Evolutionary conservation across 2,888 invertebrate species (phyloP), one percentile per base, ranked within the genome.

Genomic region (Sphaeridia pumilis): DNA sequence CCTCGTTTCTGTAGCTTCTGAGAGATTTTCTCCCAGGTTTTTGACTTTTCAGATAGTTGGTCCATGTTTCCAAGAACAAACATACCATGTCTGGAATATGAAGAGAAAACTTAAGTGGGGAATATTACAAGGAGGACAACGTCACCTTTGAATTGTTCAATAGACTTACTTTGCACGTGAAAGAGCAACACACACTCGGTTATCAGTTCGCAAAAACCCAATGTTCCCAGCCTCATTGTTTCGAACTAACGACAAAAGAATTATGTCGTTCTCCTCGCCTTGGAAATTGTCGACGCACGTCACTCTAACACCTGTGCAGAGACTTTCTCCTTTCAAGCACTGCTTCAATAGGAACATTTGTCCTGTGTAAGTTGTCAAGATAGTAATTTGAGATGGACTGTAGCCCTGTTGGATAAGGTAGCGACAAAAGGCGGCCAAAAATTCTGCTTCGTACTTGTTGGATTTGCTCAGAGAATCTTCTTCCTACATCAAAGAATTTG

Each of bases 231-330:
- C 74, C 41, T 70, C 68, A 70, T 85, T 86, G 67, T 81, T 86
- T 66, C 87, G 76, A 0, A 88, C 87, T 14, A 88, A 69, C 0
- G 87, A 86, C 55, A 88, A 70, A 59, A 88, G 74, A 48, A 87
- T 80, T 65, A 87, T 84, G 67, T 80, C 79, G 67, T 78, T 81
- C 73, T 86, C 87, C 66, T 85, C 81, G 0, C 87, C 87, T 72
- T 87, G 87, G 66, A 78, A 87, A 67, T 83, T 85, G 68, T 87
- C 87, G 1, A 87, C 80, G 1, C 80, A 79, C 0, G 79, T 76
- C 21, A 84, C 76, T 57, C 75, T 73, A 4, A 84, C 75, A 35
- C 76, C 74, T 26, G 70, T 65, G 3, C 78, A 69, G 1, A 70
- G 54, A 1, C 60, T 48, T 53, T 51, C 21, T 5, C 24, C 14